A percentile compares a stretch with the other conserved stretches of the same genome.
phyloP scores from a whole-genome alignment of 35 echinoderm and acorn worm species.

The Heliocidaris tuberculata region DNA sequence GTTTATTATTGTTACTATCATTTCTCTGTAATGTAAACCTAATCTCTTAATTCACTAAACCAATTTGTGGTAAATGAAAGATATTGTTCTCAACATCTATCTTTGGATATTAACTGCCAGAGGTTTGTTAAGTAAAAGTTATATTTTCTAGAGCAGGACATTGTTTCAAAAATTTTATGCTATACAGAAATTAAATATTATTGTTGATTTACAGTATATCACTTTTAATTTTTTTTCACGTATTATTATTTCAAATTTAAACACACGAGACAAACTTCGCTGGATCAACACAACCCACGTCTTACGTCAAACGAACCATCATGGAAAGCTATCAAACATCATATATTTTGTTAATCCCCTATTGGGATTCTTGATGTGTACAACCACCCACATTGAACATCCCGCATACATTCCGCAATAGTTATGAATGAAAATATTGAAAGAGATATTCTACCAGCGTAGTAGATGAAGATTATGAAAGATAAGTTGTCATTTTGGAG shows the following conservation, averaged over 20 bases:
- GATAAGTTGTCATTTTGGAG: neutral
- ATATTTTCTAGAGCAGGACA: too few species aligned
- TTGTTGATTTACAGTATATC: too few species aligned
- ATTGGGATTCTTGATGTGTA: neutral
- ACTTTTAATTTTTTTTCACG: neutral
- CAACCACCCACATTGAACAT: neutral
- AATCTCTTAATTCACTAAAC: too few species aligned
- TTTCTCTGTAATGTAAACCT: too few species aligned
- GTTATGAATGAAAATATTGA: slow-evolving; percentile 19
- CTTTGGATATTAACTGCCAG: too few species aligned
- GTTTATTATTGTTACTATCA: too few species aligned
- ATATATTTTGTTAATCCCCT: neutral
- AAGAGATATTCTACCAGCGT: neutral
- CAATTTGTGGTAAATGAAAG: too few species aligned
- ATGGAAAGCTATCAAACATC: neutral
- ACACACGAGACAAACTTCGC: neutral
- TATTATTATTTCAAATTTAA: neutral
- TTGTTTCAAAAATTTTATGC: too few species aligned
- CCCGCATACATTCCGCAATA: neutral
- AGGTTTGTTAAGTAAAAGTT: too few species aligned
- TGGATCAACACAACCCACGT: neutral
- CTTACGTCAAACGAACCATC: neutral
- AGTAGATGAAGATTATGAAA: neutral
- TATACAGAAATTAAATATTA: too few species aligned
- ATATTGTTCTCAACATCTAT: too few species aligned